A percentile compares a stretch with the other conserved stretches of the same genome.
phyloP scores from a whole-genome alignment of 2,113 vertebrate genomes.

The Hassar affinis region DNA sequence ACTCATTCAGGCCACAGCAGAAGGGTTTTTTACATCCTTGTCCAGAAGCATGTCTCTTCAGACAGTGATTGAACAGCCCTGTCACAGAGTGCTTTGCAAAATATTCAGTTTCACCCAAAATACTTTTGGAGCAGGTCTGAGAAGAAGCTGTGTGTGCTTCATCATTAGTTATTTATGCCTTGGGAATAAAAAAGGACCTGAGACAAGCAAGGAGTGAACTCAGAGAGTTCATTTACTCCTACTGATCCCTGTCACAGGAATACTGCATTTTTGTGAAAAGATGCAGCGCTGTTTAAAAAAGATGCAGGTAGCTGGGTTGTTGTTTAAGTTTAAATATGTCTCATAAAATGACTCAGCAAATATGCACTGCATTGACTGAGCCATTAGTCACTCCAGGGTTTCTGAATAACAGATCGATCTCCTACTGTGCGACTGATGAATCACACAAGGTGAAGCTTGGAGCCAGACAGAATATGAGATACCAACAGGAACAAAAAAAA shows the following conservation, averaged over 20 bases:
- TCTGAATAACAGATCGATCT: slow-evolving; percentile 14
- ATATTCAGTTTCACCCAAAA: slow-evolving; percentile 36
- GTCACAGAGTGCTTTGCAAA: slow-evolving; percentile 33
- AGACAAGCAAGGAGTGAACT: slow-evolving; percentile 2
- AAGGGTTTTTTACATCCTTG: slow-evolving; percentile 39
- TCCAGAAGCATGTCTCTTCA: slow-evolving; percentile 52
- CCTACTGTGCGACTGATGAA: slow-evolving; percentile 16
- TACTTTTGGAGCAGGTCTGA: slow-evolving; percentile 17
- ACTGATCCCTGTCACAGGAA: background rate
- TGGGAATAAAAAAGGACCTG: background rate
- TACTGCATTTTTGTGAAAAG: slow-evolving; percentile 1
- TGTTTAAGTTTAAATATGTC: slow-evolving; percentile 11
- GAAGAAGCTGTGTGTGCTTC: background rate
- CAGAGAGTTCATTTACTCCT: background rate
- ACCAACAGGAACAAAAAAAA: background rate
- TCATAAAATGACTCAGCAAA: slow-evolving; percentile 45
- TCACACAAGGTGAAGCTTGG: slow-evolving; percentile 1
- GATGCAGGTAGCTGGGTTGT: background rate
- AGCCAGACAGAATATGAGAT: background rate
- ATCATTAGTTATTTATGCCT: slow-evolving; percentile 12
- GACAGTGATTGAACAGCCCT: slow-evolving; percentile 44
- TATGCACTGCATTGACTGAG: background rate
- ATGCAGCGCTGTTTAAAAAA: background rate
- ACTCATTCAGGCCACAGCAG: slow-evolving; percentile 34
- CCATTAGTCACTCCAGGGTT: slow-evolving; percentile 6